A percentile compares a stretch with the other conserved stretches of the same genome.
phyloP scores from a whole-genome alignment of 2,797 vertebrate species.

The Allochrocebus solatus region DNA sequence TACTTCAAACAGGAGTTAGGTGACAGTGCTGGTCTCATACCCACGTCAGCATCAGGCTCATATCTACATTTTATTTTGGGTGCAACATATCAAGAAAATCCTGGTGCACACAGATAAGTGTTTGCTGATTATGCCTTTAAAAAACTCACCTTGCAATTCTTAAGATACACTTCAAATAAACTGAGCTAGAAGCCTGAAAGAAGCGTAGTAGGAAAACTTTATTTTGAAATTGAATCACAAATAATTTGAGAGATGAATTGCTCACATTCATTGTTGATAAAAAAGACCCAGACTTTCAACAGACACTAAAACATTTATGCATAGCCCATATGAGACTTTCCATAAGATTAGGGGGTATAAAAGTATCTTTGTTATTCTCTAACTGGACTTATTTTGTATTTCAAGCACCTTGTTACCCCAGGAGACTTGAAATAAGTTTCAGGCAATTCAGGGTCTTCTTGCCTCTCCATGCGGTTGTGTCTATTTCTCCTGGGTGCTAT shows the following conservation, averaged over 20 bases:
- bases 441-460: neutral
- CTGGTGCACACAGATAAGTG: neutral
- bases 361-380: neutral
- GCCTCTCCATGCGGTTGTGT: neutral
- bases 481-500: fast-evolving
- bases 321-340: neutral
- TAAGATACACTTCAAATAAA: neutral
- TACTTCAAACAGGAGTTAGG: neutral
- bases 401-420: neutral
- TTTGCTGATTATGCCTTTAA: neutral
- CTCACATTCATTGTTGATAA: neutral
- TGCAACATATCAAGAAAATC: neutral
- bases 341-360: neutral
- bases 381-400: neutral
- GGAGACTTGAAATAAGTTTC: neutral
- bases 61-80: neutral
- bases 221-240: neutral
- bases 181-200: neutral
- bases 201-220: neutral
- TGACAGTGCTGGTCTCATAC: neutral
- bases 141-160: neutral
- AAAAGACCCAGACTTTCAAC: neutral
- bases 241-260: neutral
- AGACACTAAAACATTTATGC: neutral
- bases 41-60: neutral